Conservation (phyloP, 2,113 vertebrate species). For the Pungitius pungitius region DNA sequence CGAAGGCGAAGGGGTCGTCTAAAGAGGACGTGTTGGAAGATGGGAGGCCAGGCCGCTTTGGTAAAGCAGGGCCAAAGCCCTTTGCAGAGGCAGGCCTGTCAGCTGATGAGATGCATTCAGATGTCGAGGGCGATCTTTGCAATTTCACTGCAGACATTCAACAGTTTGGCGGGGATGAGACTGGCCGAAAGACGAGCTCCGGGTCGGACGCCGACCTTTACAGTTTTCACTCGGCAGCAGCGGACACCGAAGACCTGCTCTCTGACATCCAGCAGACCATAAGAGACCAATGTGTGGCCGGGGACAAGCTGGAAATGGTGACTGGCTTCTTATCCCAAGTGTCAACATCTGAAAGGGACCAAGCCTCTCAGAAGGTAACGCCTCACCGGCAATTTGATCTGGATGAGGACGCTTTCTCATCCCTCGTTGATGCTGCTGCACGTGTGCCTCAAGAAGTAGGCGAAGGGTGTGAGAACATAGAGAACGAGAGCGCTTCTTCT, state of each 20-base stretch:
- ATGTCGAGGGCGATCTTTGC: slow-evolving; percentile 81
- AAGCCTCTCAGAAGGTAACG: slow-evolving; percentile 23
- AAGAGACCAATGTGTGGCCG: slow-evolving; percentile 80
- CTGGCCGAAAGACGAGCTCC: slow-evolving; percentile 86
- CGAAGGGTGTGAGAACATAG: neutral
- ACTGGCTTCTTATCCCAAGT: slow-evolving; percentile 56
- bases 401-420: slow-evolving; percentile 9
- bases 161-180: slow-evolving; percentile 74
- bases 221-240: slow-evolving; percentile 92
- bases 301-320: slow-evolving; percentile 57
- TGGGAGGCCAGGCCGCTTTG: slow-evolving; percentile 70
- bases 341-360: slow-evolving; percentile 43
- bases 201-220: slow-evolving; percentile 93
- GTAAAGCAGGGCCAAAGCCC: slow-evolving; percentile 57
- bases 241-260: slow-evolving; percentile 91
- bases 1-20: slow-evolving; percentile 83
- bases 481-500: slow-evolving; percentile 50
- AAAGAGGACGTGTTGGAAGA: slow-evolving; percentile 86
- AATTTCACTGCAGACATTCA: slow-evolving; percentile 69
- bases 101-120: slow-evolving; percentile 85
- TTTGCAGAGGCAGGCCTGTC: slow-evolving; percentile 84
- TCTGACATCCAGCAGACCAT: slow-evolving; percentile 93
- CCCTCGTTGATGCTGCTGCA: neutral
- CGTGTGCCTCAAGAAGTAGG: slow-evolving; percentile 17
- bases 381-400: slow-evolving; percentile 15